A percentile compares a stretch with the other conserved stretches of the same genome.
These are phyloP conservation scores for Trichogramma pretiosum DNA, from an alignment of 1,140 invertebrate species.

Conservation along the genomic window DNA sequence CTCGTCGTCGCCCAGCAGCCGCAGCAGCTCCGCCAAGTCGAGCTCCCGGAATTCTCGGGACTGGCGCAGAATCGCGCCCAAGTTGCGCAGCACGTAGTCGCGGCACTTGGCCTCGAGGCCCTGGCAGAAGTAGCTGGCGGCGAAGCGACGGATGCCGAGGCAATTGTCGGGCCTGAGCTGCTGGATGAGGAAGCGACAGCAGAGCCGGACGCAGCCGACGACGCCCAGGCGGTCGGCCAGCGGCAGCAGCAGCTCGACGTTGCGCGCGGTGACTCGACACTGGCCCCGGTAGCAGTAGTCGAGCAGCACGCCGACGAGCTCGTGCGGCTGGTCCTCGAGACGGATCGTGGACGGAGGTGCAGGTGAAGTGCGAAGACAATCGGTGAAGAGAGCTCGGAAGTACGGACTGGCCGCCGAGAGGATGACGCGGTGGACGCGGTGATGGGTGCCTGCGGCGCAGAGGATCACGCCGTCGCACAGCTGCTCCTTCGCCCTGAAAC, in stretches of 20 bases:
- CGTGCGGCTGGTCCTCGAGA: slow-evolving; percentile 61
- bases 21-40: slow-evolving; percentile 55
- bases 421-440: slow-evolving; percentile 72
- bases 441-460: slow-evolving; percentile 58
- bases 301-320: slow-evolving; percentile 64
- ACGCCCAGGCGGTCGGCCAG: slow-evolving; percentile 73
- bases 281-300: slow-evolving; percentile 73
- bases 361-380: too few species aligned
- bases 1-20: slow-evolving; percentile 66
- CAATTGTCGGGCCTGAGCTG: slow-evolving; percentile 64
- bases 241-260: slow-evolving; percentile 66
- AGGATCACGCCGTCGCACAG: slow-evolving; percentile 73
- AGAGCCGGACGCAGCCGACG: slow-evolving; percentile 64
- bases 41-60: slow-evolving; percentile 66
- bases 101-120: slow-evolving; percentile 61
- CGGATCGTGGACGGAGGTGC: slow-evolving; percentile 49
- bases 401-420: slow-evolving; percentile 77
- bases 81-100: slow-evolving; percentile 63
- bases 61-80: slow-evolving; percentile 56
- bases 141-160: slow-evolving; percentile 66
- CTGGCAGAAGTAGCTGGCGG: slow-evolving; percentile 60
- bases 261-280: slow-evolving; percentile 60
- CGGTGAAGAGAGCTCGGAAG: slow-evolving; percentile 77
- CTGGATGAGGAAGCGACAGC: slow-evolving; percentile 61
- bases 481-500: slow-evolving; percentile 53